Conservation (phyloP, 1,140 invertebrate genomes). For the Drosophila sp. region DNA sequence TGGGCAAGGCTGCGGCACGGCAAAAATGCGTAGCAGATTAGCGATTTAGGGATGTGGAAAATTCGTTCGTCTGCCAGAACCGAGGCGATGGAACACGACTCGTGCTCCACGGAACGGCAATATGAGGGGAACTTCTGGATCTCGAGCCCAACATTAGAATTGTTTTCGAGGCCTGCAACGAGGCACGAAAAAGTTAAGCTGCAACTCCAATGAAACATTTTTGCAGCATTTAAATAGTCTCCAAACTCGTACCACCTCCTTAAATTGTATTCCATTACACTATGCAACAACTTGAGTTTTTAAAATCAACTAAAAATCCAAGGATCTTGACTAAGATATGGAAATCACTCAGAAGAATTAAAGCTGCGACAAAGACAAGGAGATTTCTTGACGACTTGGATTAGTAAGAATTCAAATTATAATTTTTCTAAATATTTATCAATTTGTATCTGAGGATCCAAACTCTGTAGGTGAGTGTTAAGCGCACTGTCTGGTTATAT, state of each 20-base stretch:
- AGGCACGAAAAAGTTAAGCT: conserved; percentile 49
- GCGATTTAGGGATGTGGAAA: conserved; percentile 83
- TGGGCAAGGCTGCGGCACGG: conserved; percentile 48
- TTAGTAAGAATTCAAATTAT: too few species aligned
- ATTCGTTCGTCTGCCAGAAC: conserved; percentile 73
- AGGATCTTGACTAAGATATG: too few species aligned
- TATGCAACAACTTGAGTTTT: conserved; percentile 1
- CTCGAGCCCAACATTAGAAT: conserved; percentile 27
- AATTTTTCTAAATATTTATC: too few species aligned
- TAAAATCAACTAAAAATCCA: too few species aligned
- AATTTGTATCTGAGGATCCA: too few species aligned
- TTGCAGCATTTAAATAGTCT: conserved; percentile 48
- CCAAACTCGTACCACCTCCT: neutral
- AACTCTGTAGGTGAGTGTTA: conserved; percentile 42
- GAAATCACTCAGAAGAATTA: too few species aligned
- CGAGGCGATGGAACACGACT: neutral
- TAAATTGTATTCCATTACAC: conserved; percentile 27
- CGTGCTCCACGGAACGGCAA: conserved; percentile 3
- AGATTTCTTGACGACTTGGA: too few species aligned
- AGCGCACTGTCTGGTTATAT: conserved; percentile 8
- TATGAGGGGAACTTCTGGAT: conserved; percentile 53
- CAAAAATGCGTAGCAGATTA: conserved; percentile 82
- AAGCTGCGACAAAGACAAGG: too few species aligned
- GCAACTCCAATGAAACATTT: conserved; percentile 51
- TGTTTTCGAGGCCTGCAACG: conserved; percentile 56